Conservation (phyloP, 2,888 invertebrate species). For the Tetranychus truncatus region DNA sequence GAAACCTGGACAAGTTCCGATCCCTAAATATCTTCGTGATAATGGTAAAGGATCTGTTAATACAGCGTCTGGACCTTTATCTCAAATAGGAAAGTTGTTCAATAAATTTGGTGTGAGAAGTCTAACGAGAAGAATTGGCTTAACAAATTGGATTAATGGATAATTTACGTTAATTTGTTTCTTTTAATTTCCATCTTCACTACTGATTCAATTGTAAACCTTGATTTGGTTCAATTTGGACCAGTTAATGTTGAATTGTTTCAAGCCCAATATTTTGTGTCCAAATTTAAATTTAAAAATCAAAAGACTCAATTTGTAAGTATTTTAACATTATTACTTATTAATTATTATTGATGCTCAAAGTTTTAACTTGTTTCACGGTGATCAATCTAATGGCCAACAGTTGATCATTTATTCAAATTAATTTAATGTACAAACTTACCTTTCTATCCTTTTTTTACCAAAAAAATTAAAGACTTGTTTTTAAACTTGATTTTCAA, state of each 20-base stretch:
- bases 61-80: neutral
- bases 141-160: neutral
- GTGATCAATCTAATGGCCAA: neutral
- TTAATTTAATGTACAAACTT: neutral
- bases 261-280: neutral
- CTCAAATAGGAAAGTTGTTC: neutral
- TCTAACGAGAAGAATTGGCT: neutral
- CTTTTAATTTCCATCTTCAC: neutral
- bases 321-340: neutral
- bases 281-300: neutral
- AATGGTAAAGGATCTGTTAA: neutral
- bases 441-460: no score
- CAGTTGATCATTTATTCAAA: neutral
- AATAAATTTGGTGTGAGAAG: constrained; percentile 1
- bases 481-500: no score
- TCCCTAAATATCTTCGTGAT: neutral
- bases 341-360: neutral
- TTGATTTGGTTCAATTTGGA: no score
- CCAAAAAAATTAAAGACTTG: no score
- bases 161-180: neutral
- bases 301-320: neutral
- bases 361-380: neutral
- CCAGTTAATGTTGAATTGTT: neutral
- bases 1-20: constrained; percentile 6
- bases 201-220: neutral